These are phyloP conservation scores for Borostomias antarcticus DNA, from an alignment of 2,797 vertebrate species.

Conservation along the genomic window DNA sequence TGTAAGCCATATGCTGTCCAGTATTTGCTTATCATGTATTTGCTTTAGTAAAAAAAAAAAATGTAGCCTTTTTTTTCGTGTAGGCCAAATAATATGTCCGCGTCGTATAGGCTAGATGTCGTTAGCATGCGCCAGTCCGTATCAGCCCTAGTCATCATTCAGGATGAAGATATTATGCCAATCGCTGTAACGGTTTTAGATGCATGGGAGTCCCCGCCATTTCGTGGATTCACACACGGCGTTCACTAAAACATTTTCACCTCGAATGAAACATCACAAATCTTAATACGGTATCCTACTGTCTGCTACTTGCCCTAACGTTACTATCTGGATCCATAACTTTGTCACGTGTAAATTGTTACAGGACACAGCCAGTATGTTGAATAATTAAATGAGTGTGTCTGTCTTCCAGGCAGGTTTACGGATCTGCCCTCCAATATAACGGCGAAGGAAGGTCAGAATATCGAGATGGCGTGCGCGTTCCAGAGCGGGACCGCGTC, in stretches of 20 bases:
- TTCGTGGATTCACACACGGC: neutral
- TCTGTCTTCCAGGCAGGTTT: constrained; percentile 86
- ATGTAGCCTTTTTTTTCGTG: neutral
- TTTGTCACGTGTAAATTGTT: no score
- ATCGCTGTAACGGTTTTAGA: constrained; percentile 1
- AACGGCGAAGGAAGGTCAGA: constrained; percentile 91
- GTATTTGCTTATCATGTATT: neutral
- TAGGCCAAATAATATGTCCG: neutral
- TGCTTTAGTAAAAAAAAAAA: neutral
- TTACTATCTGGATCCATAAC: no score
- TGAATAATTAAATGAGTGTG: no score
- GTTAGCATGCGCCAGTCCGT: neutral
- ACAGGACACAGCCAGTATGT: no score
- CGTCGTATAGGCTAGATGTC: neutral
- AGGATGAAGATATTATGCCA: constrained; percentile 2
- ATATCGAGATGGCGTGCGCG: constrained; percentile 95
- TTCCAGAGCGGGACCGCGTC: constrained; percentile 92
- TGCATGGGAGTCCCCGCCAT: neutral
- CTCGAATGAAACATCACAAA: neutral
- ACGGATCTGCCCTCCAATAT: constrained; percentile 92
- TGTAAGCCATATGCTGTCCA: neutral
- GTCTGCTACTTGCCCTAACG: constrained; percentile 14
- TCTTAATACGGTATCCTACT: no score
- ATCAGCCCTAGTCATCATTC: neutral
- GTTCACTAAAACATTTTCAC: neutral